Evolutionary conservation across 2,797 vertebrate species (phyloP).

Genomic region (Decapterus maruadsi): DNA sequence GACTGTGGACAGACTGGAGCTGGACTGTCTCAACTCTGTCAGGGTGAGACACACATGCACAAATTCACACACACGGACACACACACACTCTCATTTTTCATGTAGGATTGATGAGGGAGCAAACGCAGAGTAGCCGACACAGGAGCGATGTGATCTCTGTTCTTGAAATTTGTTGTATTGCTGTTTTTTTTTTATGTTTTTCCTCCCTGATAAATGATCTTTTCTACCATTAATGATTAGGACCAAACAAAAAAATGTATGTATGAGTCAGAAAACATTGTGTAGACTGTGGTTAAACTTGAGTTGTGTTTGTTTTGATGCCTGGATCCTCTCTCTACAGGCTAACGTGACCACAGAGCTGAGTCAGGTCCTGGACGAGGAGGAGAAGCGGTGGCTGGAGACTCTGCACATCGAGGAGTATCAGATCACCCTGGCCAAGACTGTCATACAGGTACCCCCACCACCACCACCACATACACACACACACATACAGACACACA

Average conservation of each 20-base stretch:
- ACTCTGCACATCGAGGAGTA: conserved; percentile 80
- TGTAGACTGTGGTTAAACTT: no score
- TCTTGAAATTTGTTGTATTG: no score
- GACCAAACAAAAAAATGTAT: no score
- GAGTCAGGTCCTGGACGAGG: conserved; percentile 84
- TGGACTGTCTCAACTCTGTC: conserved; percentile 90
- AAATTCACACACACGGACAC: no score
- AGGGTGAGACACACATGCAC: conserved; percentile 82
- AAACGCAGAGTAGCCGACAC: no score
- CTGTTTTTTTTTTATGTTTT: no score
- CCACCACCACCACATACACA: no score
- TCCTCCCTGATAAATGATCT: no score
- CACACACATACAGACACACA: background rate
- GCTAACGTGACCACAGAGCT: conserved; percentile 85
- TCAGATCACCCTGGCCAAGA: conserved; percentile 79
- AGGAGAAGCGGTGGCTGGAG: conserved; percentile 85
- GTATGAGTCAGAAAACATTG: no score
- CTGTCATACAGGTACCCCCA: conserved; percentile 82
- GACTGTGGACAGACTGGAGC: conserved; percentile 87
- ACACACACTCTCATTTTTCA: background rate
- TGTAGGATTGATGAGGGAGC: no score
- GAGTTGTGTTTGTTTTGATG: conserved; percentile 39
- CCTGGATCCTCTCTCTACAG: conserved; percentile 57
- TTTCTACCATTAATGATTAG: background rate
- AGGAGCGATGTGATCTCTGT: no score